phyloP scores from a whole-genome alignment of 2,888 invertebrate genomes.

The Drosophila birchii region DNA sequence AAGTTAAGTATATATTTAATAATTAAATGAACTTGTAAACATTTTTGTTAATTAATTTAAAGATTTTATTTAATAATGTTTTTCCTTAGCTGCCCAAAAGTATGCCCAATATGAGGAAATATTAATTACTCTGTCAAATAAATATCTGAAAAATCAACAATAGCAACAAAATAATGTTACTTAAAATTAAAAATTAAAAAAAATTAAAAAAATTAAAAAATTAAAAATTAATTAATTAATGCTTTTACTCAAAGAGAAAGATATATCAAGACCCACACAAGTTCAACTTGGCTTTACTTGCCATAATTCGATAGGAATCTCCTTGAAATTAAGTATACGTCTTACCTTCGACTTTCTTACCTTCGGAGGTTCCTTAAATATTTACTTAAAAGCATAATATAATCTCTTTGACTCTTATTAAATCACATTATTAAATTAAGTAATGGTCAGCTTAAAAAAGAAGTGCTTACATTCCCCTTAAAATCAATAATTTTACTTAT shows the following conservation, averaged over 20 bases:
- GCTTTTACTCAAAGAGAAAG: not conserved
- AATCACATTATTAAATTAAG: no score
- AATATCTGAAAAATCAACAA: not conserved
- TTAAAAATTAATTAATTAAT: not conserved
- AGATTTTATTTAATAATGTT: not conserved
- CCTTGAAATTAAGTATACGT: not conserved
- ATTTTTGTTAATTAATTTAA: not conserved
- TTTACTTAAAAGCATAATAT: no score
- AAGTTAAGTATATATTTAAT: no score
- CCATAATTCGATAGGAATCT: not conserved
- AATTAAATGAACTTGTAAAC: not conserved
- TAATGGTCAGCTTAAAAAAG: no score
- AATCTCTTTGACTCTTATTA: not conserved
- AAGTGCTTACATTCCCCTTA: not conserved
- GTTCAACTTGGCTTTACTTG: not conserved
- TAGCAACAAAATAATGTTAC: not conserved
- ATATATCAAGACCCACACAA: not conserved
- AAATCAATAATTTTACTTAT: conserved; percentile 5
- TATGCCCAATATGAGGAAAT: not conserved
- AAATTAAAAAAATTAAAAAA: no score
- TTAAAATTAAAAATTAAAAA: no score
- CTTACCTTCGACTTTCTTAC: no score
- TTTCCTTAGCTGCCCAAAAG: conserved; percentile 1
- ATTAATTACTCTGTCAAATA: not conserved
- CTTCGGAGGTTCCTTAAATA: not conserved